Evolutionary conservation across 1,140 invertebrate genomes (phyloP).

Genomic region (Pogonomyrmex californicus): DNA sequence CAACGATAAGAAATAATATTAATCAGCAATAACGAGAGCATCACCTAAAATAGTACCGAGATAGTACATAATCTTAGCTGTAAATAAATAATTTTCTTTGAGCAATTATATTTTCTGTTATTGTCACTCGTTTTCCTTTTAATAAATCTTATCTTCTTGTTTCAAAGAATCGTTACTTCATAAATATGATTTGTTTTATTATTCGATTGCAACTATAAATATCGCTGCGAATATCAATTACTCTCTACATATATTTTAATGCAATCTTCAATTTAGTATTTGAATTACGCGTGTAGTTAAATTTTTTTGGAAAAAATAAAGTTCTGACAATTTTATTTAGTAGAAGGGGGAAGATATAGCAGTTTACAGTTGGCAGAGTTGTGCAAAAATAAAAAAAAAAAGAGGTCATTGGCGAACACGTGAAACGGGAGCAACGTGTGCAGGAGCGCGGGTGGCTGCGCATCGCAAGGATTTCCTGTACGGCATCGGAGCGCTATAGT

Average conservation of each 20-base stretch:
- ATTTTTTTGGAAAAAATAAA: not conserved
- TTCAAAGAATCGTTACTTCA: not conserved
- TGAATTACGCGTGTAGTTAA: not conserved
- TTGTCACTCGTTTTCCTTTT: not conserved
- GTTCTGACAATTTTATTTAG: not conserved
- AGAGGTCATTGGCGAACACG: not conserved
- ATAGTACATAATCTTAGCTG: not conserved
- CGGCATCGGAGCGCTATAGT: constrained; percentile 52
- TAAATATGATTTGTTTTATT: not conserved
- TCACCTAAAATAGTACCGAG: not conserved
- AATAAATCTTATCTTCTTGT: not conserved
- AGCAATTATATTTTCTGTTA: not conserved
- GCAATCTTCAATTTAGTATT: not conserved
- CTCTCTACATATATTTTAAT: not conserved
- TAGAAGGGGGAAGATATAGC: not conserved
- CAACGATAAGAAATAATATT: constrained; percentile 42
- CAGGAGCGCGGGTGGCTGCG: constrained; percentile 29
- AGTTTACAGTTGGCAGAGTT: not conserved
- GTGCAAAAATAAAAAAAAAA: constrained; percentile 26
- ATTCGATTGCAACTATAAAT: not conserved
- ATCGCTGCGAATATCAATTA: not conserved
- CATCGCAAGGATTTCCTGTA: constrained; percentile 69
- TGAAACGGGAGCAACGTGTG: constrained; percentile 7
- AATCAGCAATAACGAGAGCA: constrained; percentile 26
- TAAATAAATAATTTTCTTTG: not conserved